phyloP scores from a whole-genome alignment of 1,140 invertebrate species.

The Cotesia vestalis region DNA sequence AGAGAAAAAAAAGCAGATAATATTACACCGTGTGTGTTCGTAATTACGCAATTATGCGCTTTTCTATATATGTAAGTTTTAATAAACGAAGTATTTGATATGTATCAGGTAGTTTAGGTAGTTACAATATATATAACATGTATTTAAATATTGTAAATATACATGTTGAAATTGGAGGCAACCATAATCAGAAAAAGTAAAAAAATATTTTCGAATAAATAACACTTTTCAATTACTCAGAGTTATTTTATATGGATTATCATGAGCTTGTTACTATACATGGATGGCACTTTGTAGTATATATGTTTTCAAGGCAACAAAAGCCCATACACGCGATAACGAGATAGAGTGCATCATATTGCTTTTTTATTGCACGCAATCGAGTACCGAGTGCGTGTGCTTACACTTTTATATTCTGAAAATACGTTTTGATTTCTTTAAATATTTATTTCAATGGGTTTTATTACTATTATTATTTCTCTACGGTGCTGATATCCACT shows the following conservation, averaged over 20 bases:
- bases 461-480: no score
- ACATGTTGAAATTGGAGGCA: not conserved
- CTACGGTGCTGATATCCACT: no score
- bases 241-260: constrained; percentile 1
- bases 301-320: constrained; percentile 28
- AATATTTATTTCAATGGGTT: not conserved
- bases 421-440: not conserved
- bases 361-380: constrained; percentile 51
- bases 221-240: not conserved
- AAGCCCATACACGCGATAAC: constrained; percentile 56
- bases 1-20: no score
- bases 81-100: no score
- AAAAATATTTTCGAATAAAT: not conserved
- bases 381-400: constrained; percentile 2
- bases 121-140: not conserved
- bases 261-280: constrained; percentile 9
- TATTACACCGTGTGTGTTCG: no score
- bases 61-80: no score
- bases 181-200: not conserved
- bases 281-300: constrained; percentile 13
- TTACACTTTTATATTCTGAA: constrained; percentile 1
- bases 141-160: not conserved
- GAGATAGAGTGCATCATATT: constrained; percentile 53
- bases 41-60: no score
- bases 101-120: no score